These are phyloP conservation scores for Drosophila gaucha DNA, from an alignment of 2,888 invertebrate genomes.

Conservation along the genomic window DNA sequence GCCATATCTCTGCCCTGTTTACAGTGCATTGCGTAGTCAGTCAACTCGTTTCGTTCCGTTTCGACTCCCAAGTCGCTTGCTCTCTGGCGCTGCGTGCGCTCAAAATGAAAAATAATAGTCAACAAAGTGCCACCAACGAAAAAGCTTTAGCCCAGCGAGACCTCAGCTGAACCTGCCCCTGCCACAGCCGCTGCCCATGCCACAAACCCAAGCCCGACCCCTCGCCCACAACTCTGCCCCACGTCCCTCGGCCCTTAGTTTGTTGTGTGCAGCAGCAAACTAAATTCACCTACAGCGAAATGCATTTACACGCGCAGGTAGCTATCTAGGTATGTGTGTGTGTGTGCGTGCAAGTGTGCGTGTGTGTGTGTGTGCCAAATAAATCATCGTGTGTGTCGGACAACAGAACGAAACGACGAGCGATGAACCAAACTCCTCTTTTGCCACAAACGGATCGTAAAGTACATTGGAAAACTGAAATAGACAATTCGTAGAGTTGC, in stretches of 20 bases:
- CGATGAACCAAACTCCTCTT: conserved; percentile 57
- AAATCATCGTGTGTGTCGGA: conserved; percentile 74
- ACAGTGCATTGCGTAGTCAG: conserved; percentile 1
- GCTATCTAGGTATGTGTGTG: conserved; percentile 7
- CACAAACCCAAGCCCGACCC: conserved; percentile 6
- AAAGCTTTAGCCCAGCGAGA: conserved; percentile 64
- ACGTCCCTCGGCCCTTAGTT: conserved; percentile 13
- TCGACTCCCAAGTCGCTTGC: conserved; percentile 20
- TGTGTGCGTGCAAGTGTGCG: conserved; percentile 11
- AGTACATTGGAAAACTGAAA: conserved; percentile 79
- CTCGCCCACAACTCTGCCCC: not conserved
- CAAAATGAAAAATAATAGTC: conserved; percentile 77
- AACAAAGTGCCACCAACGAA: conserved; percentile 75
- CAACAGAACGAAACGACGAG: conserved; percentile 54
- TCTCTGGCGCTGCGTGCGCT: conserved; percentile 32
- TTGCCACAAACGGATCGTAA: conserved; percentile 63
- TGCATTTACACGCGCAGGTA: conserved; percentile 69
- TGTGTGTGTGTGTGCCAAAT: conserved; percentile 72
- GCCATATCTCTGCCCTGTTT: no score
- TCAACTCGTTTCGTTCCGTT: conserved; percentile 33
- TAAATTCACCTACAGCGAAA: conserved; percentile 66
- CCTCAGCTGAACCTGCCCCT: conserved; percentile 9
- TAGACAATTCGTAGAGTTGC: conserved; percentile 65
- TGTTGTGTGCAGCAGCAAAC: conserved; percentile 41
- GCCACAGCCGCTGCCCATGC: not conserved